These are phyloP conservation scores for Eupithecia pulchellata DNA, from an alignment of 2,888 invertebrate species.

Conservation along the genomic window DNA sequence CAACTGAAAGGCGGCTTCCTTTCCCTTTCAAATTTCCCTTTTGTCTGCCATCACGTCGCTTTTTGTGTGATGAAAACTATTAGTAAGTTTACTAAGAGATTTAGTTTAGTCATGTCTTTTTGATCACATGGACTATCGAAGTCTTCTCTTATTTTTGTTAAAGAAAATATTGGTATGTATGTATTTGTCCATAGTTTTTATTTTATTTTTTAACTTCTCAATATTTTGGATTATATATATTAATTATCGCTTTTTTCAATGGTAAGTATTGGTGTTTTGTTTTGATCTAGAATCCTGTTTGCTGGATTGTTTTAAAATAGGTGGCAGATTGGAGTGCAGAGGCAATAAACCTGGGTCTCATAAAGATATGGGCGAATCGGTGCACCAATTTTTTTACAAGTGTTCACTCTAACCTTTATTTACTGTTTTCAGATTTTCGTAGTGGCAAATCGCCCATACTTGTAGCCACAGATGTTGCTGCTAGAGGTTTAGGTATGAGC, in stretches of 20 bases:
- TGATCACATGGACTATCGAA: constrained; percentile 36
- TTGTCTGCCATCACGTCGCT: constrained; percentile 57
- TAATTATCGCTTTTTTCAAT: not conserved
- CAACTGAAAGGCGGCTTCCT: constrained; percentile 63
- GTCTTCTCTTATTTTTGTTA: constrained; percentile 29
- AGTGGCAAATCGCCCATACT: constrained; percentile 94
- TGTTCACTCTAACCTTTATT: constrained; percentile 33
- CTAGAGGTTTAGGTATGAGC: constrained; percentile 94
- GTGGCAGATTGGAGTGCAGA: not conserved
- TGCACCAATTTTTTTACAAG: not conserved
- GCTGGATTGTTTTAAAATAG: not conserved
- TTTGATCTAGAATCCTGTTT: not conserved
- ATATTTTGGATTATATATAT: not conserved
- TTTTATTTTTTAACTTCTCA: constrained; percentile 6
- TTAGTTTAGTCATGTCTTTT: constrained; percentile 54
- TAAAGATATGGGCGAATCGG: constrained; percentile 11
- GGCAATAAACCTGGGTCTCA: not conserved
- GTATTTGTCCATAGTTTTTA: constrained; percentile 17
- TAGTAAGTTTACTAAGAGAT: constrained; percentile 73
- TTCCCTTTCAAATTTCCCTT: constrained; percentile 67
- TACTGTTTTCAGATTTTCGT: constrained; percentile 89
- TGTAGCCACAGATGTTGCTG: constrained; percentile 97
- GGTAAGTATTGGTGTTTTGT: constrained; percentile 5
- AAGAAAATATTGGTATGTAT: constrained; percentile 24
- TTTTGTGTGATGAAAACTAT: constrained; percentile 57